Percentiles rank a stretch among this genome's conserved stretches.
Conservation (phyloP, 2,113 vertebrate genomes). For the Cebidichthys violaceus region DNA sequence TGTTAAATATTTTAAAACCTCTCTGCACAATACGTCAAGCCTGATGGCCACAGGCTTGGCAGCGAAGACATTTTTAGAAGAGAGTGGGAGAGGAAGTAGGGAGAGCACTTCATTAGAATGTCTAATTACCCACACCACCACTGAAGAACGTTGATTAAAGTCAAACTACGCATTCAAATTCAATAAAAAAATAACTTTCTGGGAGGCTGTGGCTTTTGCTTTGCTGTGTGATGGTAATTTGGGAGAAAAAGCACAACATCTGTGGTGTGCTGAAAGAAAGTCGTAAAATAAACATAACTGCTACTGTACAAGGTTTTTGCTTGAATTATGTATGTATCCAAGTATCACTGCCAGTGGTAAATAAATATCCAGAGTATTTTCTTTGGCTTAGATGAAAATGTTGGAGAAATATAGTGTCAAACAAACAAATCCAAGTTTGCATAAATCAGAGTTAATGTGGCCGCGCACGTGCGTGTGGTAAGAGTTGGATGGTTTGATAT, state of each 20-base stretch:
- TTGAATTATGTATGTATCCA: slow-evolving; percentile 69
- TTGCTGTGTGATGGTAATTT: slow-evolving; percentile 44
- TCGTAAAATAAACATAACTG: slow-evolving; percentile 68
- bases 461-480: slow-evolving; percentile 21
- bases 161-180: slow-evolving; percentile 76
- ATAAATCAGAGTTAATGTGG: slow-evolving; percentile 55
- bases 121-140: slow-evolving; percentile 81
- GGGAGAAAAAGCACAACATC: slow-evolving; percentile 36
- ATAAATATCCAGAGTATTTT: slow-evolving; percentile 50
- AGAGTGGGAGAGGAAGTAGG: slow-evolving; percentile 73
- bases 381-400: slow-evolving; percentile 44
- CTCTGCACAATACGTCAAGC: slow-evolving; percentile 78
- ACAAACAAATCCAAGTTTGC: slow-evolving; percentile 46
- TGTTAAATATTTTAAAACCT: slow-evolving; percentile 85
- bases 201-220: slow-evolving; percentile 33
- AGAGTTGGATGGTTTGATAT: slow-evolving; percentile 37
- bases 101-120: slow-evolving; percentile 84
- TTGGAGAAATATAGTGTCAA: slow-evolving; percentile 46
- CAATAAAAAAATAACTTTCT: slow-evolving; percentile 62
- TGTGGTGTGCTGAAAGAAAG: slow-evolving; percentile 37
- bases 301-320: slow-evolving; percentile 49
- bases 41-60: slow-evolving; percentile 75
- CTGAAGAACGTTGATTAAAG: slow-evolving; percentile 81
- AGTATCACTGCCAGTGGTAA: slow-evolving; percentile 49
- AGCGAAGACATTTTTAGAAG: slow-evolving; percentile 82